Conservation (phyloP, 2,113 vertebrate genomes). For the Bufo bufo region DNA sequence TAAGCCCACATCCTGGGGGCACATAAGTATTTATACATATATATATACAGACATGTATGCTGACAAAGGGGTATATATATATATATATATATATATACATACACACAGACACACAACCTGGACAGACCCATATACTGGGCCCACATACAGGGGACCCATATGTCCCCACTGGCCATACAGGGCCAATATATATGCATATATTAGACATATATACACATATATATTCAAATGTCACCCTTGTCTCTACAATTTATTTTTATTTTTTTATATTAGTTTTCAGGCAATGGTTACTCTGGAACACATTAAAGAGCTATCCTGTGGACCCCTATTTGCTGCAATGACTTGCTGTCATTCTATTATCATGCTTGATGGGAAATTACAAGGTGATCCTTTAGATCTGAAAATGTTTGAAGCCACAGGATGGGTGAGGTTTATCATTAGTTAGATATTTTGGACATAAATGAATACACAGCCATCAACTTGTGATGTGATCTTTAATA, state of each 20-base stretch:
- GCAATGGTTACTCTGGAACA: conserved; percentile 33
- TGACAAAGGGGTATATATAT: too few species aligned
- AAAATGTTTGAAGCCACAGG: conserved; percentile 57
- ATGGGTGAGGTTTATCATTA: conserved; percentile 31
- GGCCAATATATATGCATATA: too few species aligned
- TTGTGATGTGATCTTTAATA: neutral
- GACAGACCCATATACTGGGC: too few species aligned
- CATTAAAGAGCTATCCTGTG: conserved; percentile 3
- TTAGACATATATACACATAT: too few species aligned
- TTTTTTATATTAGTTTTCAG: conserved; percentile 37
- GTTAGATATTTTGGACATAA: neutral
- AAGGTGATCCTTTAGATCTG: conserved; percentile 55
- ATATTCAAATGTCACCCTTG: too few species aligned
- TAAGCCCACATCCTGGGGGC: too few species aligned
- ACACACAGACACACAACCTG: too few species aligned
- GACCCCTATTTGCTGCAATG: conserved; percentile 50
- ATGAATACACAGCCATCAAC: neutral
- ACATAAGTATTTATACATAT: too few species aligned
- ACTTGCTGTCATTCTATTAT: conserved; percentile 54
- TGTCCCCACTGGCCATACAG: too few species aligned
- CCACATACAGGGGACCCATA: too few species aligned
- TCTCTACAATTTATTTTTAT: neutral
- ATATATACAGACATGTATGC: too few species aligned
- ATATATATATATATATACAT: too few species aligned
- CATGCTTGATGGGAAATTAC: conserved; percentile 41